Conservation (phyloP, 2,888 invertebrate genomes). For the Sarcophaga caerulescens region DNA sequence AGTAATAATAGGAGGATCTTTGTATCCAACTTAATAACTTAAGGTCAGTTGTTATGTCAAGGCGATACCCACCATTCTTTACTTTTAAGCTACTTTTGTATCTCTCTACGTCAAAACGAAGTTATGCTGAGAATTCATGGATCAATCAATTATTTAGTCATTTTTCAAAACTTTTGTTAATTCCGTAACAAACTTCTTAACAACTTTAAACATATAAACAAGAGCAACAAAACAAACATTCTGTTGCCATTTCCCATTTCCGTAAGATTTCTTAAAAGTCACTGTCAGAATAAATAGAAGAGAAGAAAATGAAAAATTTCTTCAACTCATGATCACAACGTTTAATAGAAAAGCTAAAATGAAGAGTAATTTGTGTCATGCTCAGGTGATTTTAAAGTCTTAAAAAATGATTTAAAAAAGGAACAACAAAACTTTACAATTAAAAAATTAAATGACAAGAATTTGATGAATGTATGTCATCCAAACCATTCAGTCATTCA, state of each 20-base stretch:
- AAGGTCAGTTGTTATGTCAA: too few relatives aligned
- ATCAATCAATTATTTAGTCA: too few relatives aligned
- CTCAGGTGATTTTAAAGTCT: constrained; percentile 51
- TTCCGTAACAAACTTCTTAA: constrained; percentile 31
- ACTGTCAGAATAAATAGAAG: constrained; percentile 15
- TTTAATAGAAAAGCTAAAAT: not conserved
- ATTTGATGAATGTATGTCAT: constrained; percentile 59
- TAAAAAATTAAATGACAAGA: constrained; percentile 33
- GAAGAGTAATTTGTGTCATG: constrained; percentile 65
- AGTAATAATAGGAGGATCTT: too few relatives aligned
- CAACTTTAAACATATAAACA: constrained; percentile 12
- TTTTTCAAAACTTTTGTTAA: too few relatives aligned
- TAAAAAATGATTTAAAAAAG: constrained; percentile 23
- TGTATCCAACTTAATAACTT: too few relatives aligned
- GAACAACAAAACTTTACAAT: not conserved
- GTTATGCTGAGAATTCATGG: too few relatives aligned
- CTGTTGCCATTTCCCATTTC: constrained; percentile 38
- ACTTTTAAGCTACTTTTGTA: too few relatives aligned
- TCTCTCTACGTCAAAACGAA: too few relatives aligned
- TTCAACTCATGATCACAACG: constrained; percentile 29
- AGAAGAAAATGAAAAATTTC: constrained; percentile 21
- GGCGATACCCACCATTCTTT: too few relatives aligned
- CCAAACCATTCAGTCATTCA: constrained; percentile 11
- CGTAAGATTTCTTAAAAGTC: constrained; percentile 9
- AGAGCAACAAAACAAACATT: constrained; percentile 12